A percentile compares a stretch with the other conserved stretches of the same genome.
phyloP scores from a whole-genome alignment of 1,140 invertebrate species.

The Drosophila nasuta region DNA sequence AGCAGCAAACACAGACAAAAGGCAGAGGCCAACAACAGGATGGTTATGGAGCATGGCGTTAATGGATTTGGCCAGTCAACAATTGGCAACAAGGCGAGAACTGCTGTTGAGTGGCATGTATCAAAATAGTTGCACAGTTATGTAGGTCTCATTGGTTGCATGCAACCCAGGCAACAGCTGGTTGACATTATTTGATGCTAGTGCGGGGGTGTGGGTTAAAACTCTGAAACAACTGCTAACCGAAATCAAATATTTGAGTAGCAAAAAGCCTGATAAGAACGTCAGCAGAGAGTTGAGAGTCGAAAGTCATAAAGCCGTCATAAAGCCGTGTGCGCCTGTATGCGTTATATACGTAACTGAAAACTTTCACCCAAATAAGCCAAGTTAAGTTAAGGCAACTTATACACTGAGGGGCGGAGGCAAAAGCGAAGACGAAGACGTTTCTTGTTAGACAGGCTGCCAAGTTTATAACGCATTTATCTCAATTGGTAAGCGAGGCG shows the following conservation, averaged over 20 bases:
- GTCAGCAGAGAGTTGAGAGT: slow-evolving; percentile 18
- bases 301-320: slow-evolving; percentile 43
- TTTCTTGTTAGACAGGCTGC: slow-evolving; percentile 8
- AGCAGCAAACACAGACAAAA: neutral
- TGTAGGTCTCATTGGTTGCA: neutral
- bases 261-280: slow-evolving; percentile 58
- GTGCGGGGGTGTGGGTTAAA: slow-evolving; percentile 23
- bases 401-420: too few relatives aligned
- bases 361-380: slow-evolving; percentile 52
- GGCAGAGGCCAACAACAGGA: neutral
- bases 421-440: neutral
- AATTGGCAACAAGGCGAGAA: slow-evolving; percentile 20
- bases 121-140: slow-evolving; percentile 9
- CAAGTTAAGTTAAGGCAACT: neutral
- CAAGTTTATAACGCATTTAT: slow-evolving; percentile 77
- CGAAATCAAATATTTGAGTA: slow-evolving; percentile 45
- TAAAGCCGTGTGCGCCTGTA: slow-evolving; percentile 39
- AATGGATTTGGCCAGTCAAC: slow-evolving; percentile 48
- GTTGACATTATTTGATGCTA: neutral
- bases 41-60: neutral
- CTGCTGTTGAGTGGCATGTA: slow-evolving; percentile 9
- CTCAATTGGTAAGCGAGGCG: slow-evolving; percentile 57
- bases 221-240: slow-evolving; percentile 27
- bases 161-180: slow-evolving; percentile 32
- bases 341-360: slow-evolving; percentile 13